A percentile compares a stretch with the other conserved stretches of the same genome.
Evolutionary conservation across 2,888 invertebrate genomes (phyloP).

Genomic region (Ophioninae sp.): DNA sequence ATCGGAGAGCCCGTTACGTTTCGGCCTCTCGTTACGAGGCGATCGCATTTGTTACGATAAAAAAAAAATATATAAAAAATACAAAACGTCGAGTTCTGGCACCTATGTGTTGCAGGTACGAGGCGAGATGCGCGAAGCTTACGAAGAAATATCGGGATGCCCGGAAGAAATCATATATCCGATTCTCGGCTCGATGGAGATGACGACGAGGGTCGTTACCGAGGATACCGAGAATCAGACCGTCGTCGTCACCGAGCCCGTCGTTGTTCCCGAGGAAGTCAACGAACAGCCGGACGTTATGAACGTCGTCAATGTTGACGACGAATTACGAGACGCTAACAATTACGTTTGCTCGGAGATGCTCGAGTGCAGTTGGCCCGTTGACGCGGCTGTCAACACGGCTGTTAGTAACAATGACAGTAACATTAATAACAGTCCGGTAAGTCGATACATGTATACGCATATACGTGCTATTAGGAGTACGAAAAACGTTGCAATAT

Average conservation of each 20-base stretch:
- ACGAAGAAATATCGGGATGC: conserved; percentile 79
- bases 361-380: conserved; percentile 78
- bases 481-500: conserved; percentile 15
- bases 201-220: conserved; percentile 69
- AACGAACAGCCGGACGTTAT: conserved; percentile 70
- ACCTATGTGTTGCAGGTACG: conserved; percentile 70
- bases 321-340: conserved; percentile 89
- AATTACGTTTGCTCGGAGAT: conserved; percentile 85
- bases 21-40: not conserved
- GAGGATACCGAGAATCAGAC: conserved; percentile 71
- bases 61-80: no score
- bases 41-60: not conserved
- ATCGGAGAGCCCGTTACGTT: not conserved
- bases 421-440: conserved; percentile 61
- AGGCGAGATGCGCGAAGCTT: conserved; percentile 79
- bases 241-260: conserved; percentile 63
- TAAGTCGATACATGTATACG: conserved; percentile 48
- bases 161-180: conserved; percentile 79
- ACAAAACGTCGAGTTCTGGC: conserved; percentile 22
- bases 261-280: conserved; percentile 55
- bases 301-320: conserved; percentile 81
- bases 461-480: conserved; percentile 12
- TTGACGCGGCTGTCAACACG: conserved; percentile 75
- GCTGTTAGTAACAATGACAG: conserved; percentile 72
- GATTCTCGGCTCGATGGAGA: conserved; percentile 78